phyloP scores from a whole-genome alignment of 2,888 invertebrate genomes.

The Sesia bembeciformis region DNA sequence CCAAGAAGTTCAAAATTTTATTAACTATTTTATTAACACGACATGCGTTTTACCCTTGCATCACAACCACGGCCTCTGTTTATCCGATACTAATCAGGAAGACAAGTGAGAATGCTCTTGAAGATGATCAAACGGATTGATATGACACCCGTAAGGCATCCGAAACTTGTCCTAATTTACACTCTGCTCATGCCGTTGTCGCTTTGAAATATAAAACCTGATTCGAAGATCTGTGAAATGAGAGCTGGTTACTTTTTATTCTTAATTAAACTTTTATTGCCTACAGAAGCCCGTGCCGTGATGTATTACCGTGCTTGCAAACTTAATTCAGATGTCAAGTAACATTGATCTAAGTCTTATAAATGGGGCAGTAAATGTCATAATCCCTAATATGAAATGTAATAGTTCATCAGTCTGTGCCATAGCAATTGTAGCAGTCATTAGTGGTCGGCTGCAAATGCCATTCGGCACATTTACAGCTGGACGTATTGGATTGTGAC shows the following conservation, averaged over 20 bases:
- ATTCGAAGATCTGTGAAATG: slow-evolving; percentile 30
- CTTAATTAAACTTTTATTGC: neutral
- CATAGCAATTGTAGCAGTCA: slow-evolving; percentile 37
- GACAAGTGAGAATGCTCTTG: too few relatives aligned
- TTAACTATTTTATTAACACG: too few relatives aligned
- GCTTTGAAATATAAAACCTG: slow-evolving; percentile 36
- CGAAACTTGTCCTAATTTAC: slow-evolving; percentile 17
- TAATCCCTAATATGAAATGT: slow-evolving; percentile 19
- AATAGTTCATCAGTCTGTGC: slow-evolving; percentile 9
- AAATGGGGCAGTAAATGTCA: too few relatives aligned
- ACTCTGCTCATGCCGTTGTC: slow-evolving; percentile 3
- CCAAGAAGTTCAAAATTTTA: too few relatives aligned
- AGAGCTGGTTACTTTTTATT: slow-evolving; percentile 23
- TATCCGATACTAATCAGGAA: too few relatives aligned
- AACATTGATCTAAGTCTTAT: too few relatives aligned
- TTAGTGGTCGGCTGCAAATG: slow-evolving; percentile 34
- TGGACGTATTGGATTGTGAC: slow-evolving; percentile 10
- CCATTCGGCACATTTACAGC: slow-evolving; percentile 27
- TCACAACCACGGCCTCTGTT: too few relatives aligned
- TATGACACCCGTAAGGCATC: slow-evolving; percentile 25
- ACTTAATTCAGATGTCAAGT: too few relatives aligned
- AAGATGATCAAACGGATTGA: slow-evolving; percentile 39
- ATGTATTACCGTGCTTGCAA: neutral
- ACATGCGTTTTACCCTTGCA: too few relatives aligned
- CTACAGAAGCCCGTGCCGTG: neutral